Percentiles rank a stretch among this genome's conserved stretches.
phyloP scores from a whole-genome alignment of 2,888 invertebrate species.

The Epistrophe eligans region DNA sequence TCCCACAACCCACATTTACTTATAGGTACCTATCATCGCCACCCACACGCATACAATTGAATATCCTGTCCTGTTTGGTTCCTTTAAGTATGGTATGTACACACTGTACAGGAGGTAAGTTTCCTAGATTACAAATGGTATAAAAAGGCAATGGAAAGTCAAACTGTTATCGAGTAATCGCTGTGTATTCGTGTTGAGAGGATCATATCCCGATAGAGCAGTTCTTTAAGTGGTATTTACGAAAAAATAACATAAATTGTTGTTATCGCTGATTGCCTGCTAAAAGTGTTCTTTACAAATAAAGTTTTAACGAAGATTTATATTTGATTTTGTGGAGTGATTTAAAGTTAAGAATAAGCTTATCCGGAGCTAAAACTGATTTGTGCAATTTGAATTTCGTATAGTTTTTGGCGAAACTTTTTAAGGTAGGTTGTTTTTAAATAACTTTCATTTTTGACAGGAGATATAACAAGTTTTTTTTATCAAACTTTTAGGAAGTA shows the following conservation, averaged over 20 bases:
- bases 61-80: constrained; percentile 52
- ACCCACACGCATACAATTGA: constrained; percentile 42
- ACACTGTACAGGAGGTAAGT: constrained; percentile 27
- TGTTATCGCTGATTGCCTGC: constrained; percentile 22
- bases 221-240: constrained; percentile 35
- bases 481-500: not conserved
- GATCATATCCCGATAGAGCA: constrained; percentile 56
- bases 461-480: not conserved
- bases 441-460: not conserved
- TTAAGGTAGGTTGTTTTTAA: not conserved
- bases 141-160: constrained; percentile 64
- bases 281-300: constrained; percentile 15
- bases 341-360: constrained; percentile 9
- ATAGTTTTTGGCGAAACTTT: not conserved
- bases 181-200: constrained; percentile 64
- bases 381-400: constrained; percentile 23
- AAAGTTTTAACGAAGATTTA: constrained; percentile 39
- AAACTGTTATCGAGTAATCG: constrained; percentile 66
- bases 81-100: constrained; percentile 2
- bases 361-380: not conserved
- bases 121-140: constrained; percentile 67
- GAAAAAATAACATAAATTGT: constrained; percentile 40
- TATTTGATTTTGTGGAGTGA: constrained; percentile 28
- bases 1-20: constrained; percentile 16
- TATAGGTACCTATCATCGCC: not conserved